These are phyloP conservation scores for Pomatorhinus ruficollis DNA, from an alignment of 2,113 vertebrate species.

Conservation along the genomic window DNA sequence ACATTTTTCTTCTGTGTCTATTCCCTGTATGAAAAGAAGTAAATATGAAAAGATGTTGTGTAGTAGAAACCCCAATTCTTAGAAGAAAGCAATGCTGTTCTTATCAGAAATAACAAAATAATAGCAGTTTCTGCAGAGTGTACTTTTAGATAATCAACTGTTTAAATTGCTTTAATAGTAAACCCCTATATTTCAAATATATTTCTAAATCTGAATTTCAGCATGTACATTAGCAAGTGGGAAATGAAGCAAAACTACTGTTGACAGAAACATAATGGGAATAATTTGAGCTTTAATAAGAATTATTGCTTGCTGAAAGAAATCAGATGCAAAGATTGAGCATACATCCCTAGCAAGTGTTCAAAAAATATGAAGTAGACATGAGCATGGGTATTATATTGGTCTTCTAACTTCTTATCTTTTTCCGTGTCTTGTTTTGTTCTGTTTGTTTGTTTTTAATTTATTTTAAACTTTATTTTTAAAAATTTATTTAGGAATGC, in stretches of 20 bases:
- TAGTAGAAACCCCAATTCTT: not conserved
- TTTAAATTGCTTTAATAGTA: not conserved
- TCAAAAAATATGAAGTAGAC: not conserved
- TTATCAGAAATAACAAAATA: not conserved
- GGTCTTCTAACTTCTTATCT: not conserved
- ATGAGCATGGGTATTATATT: not conserved
- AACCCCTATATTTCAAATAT: not conserved
- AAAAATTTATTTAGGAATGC: not conserved
- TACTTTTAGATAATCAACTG: not conserved
- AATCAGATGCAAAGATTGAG: not conserved
- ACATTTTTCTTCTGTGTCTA: constrained; percentile 77
- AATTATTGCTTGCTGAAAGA: not conserved
- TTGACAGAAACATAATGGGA: not conserved
- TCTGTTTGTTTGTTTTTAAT: too few relatives aligned
- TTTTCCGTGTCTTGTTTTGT: too few relatives aligned
- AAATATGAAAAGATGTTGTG: not conserved
- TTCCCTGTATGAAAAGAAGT: constrained; percentile 66
- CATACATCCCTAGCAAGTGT: not conserved
- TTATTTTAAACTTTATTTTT: too few relatives aligned
- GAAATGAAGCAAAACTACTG: not conserved
- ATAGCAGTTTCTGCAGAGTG: not conserved
- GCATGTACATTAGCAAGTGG: not conserved
- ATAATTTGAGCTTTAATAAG: not conserved
- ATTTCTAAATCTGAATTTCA: not conserved
- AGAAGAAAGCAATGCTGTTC: not conserved